These are phyloP conservation scores for Sphenodon punctatus DNA, from an alignment of 2,797 vertebrate genomes.

Conservation along the genomic window DNA sequence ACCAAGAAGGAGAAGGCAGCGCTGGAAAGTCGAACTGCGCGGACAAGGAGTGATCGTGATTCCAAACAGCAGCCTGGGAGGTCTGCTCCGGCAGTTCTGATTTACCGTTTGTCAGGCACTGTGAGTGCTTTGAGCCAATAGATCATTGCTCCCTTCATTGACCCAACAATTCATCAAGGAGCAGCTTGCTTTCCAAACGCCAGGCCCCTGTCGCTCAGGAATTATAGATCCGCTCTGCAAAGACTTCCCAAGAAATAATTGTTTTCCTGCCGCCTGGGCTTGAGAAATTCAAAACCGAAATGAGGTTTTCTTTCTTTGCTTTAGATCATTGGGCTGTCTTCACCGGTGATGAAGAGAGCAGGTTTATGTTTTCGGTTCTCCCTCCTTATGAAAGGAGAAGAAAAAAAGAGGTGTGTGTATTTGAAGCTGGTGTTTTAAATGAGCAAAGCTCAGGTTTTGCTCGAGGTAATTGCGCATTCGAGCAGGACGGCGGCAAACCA, in stretches of 20 bases:
- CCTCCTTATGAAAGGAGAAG: too few relatives aligned
- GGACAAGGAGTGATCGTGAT: neutral
- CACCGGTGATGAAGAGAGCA: neutral
- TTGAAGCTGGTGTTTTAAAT: too few relatives aligned
- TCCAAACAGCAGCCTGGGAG: neutral
- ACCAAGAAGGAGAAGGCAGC: neutral
- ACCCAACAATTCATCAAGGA: neutral
- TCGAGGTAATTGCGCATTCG: too few relatives aligned
- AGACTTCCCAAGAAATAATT: neutral
- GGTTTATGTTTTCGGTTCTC: neutral
- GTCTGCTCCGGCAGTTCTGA: neutral
- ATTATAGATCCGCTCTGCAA: neutral
- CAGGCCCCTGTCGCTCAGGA: neutral
- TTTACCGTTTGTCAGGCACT: rapidly evolving
- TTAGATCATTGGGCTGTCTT: neutral
- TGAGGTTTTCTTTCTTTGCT: neutral
- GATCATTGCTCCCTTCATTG: neutral
- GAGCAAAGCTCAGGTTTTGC: too few relatives aligned
- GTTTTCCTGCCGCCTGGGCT: neutral
- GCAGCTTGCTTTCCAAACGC: neutral
- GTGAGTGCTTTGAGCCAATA: neutral
- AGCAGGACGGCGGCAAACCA: too few relatives aligned
- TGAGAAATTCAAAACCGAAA: slow-evolving; percentile 14
- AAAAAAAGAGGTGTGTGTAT: too few relatives aligned
- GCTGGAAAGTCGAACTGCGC: neutral